Conservation (phyloP, 2,113 vertebrate species). For the Cairina moschata region DNA sequence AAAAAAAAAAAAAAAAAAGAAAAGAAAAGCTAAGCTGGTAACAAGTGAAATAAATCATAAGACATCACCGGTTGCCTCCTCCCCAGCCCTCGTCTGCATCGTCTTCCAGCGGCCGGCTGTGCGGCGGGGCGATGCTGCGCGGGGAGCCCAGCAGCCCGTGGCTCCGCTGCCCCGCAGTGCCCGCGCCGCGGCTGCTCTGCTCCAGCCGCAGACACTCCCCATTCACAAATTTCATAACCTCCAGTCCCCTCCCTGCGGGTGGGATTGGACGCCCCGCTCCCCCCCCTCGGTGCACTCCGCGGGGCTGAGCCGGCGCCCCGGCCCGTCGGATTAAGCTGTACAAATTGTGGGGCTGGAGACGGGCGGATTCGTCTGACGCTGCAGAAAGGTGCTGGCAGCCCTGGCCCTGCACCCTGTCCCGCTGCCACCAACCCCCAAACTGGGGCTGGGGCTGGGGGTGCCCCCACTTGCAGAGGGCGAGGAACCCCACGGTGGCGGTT, state of each 20-base stretch:
- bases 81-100: not conserved
- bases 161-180: not conserved
- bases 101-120: not conserved
- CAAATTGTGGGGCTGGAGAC: not conserved
- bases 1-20: not conserved
- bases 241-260: constrained; percentile 71
- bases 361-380: constrained; percentile 34
- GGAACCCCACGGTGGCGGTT: rapidly evolving
- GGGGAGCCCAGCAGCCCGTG: not conserved
- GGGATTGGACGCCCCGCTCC: constrained; percentile 56
- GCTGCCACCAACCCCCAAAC: rapidly evolving
- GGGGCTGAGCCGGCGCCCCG: constrained; percentile 16
- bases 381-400: constrained; percentile 16
- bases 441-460: not conserved
- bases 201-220: constrained; percentile 60
- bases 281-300: not conserved
- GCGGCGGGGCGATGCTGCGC: not conserved
- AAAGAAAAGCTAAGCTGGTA: not conserved
- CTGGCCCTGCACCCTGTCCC: rapidly evolving
- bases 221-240: constrained; percentile 74
- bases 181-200: not conserved
- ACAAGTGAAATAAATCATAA: rapidly evolving
- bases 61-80: not conserved
- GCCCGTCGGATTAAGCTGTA: constrained; percentile 33
- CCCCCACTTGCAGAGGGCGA: rapidly evolving